Conservation (phyloP, 2,888 invertebrate species). For the Plagodis pulveraria region DNA sequence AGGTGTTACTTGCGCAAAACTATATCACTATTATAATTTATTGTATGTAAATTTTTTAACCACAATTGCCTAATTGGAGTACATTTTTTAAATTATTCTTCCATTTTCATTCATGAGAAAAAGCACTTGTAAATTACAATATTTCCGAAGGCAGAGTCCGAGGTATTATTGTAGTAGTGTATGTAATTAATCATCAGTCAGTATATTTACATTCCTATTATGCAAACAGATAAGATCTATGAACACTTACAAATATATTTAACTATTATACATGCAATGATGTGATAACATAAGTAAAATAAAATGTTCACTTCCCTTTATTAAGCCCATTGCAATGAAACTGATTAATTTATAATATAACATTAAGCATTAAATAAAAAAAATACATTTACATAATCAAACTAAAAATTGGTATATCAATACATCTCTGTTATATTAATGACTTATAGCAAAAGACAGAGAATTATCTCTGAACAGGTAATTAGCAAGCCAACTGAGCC, state of each 20-base stretch:
- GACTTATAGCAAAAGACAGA: conserved; percentile 26
- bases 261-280: neutral
- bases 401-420: conserved; percentile 23
- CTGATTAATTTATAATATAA: conserved; percentile 13
- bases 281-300: conserved; percentile 6
- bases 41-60: too few relatives aligned
- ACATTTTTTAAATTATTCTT: too few relatives aligned
- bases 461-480: conserved; percentile 16
- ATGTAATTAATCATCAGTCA: too few relatives aligned
- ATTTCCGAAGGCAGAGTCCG: too few relatives aligned
- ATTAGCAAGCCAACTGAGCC: conserved; percentile 92
- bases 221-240: conserved; percentile 2
- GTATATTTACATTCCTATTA: neutral
- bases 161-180: too few relatives aligned
- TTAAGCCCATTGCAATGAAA: conserved; percentile 14
- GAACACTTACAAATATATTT: neutral
- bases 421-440: conserved; percentile 21
- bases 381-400: conserved; percentile 17
- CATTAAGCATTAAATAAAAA: conserved; percentile 21
- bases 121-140: too few relatives aligned
- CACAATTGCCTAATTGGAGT: too few relatives aligned
- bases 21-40: too few relatives aligned
- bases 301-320: conserved; percentile 4
- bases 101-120: too few relatives aligned
- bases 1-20: too few relatives aligned